Evolutionary conservation across 2,797 vertebrate species (phyloP), one percentile per base, ranked within the genome.

Genomic region (Ptychadena robeensis): DNA sequence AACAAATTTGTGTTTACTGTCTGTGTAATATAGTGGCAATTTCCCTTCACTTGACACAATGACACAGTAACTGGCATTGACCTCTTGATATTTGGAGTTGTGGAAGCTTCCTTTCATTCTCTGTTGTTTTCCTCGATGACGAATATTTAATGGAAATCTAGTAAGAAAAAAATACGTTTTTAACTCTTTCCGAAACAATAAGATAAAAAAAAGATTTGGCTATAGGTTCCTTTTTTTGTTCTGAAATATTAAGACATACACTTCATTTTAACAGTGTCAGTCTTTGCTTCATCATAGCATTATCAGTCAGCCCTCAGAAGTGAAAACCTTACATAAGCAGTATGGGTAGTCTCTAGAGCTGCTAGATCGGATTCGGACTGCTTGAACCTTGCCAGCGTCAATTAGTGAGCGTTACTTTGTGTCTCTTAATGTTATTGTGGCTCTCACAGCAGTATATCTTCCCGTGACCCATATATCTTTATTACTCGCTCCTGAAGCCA

Each of bases 401-500:
- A 85, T 85, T 85, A 85, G 78, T 10, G 57, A 53, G 77, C 28
- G 69, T 84, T 80, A 75, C 82, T 76, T 64, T 80, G n/a, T 75
- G 53, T 48, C 77, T 70, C 82, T 75, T 85, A 85, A 85, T 85
- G 82, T 85, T 80, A 71, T 80, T 80, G 82, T 85, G 77, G 48
- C n/a, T 61, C 35, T 63, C 71, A 25, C 82, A 18, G 44, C 77
- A 90, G 86, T 88, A 72, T 88, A 86, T 90, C 89, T 91, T 91
- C 88, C 88, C 53, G 85, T 89, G 88, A 89, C 89, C 88, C 64
- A 83, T 90, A 87, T 87, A 82, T 90, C 89, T 92, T 90, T 90
- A 89, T 88, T 89, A 87, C 85, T 88, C 72, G 65, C 57, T 15
- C 85, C 59, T 75, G 71, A 67, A 31, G 88, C 85, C 0, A 78